phyloP scores from a whole-genome alignment of 2,888 invertebrate genomes.

The Graphium colonna region DNA sequence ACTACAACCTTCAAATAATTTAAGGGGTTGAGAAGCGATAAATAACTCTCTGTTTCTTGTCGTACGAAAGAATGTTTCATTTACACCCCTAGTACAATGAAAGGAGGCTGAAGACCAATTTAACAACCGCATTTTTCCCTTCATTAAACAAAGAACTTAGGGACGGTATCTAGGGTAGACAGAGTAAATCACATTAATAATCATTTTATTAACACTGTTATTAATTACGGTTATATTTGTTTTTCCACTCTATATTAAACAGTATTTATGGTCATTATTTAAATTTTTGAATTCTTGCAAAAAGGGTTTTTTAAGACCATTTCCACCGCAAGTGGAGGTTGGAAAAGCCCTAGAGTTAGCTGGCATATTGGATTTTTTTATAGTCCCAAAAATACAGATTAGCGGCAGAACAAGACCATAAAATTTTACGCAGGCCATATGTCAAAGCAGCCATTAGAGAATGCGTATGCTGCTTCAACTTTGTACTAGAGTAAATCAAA shows the following conservation, averaged over 20 bases:
- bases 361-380: no score
- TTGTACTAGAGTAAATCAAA: no score
- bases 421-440: not conserved
- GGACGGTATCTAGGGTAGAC: not conserved
- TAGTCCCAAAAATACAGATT: no score
- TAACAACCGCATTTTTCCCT: conserved; percentile 7
- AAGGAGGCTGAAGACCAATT: conserved; percentile 6
- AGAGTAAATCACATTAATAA: conserved; percentile 4
- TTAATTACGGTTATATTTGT: conserved; percentile 11
- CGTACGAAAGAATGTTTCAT: conserved; percentile 46
- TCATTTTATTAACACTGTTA: conserved; percentile 22
- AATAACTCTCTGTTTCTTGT: conserved; percentile 31
- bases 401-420: no score
- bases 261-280: not conserved
- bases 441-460: no score
- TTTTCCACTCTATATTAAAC: not conserved
- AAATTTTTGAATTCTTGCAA: no score
- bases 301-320: no score
- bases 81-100: conserved; percentile 32
- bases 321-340: no score
- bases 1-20: not conserved
- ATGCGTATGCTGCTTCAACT: no score
- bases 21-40: conserved; percentile 30
- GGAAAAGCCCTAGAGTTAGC: no score
- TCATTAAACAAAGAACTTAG: conserved; percentile 4